Evolutionary conservation across 2,113 vertebrate species (phyloP).

Genomic region (Barbus barbus): DNA sequence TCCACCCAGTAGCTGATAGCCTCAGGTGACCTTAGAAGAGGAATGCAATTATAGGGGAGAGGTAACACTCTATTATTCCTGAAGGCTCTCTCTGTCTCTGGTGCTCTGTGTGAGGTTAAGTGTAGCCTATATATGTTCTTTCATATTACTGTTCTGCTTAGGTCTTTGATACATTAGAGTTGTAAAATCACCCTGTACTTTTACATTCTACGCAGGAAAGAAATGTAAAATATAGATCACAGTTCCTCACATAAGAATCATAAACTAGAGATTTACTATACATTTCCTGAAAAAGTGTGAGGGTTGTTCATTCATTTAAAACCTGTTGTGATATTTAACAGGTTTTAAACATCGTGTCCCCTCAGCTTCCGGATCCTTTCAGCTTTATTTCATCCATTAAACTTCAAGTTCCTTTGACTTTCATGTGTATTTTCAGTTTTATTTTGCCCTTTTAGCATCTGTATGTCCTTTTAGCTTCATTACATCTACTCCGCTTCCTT

Average conservation of each 20-base stretch:
- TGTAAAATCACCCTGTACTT: background rate
- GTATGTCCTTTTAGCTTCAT: too few relatives aligned
- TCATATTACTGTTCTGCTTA: background rate
- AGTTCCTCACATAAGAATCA: background rate
- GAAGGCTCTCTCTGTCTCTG: slow-evolving; percentile 14
- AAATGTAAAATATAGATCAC: background rate
- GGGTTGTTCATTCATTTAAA: background rate
- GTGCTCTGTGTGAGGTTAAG: slow-evolving; percentile 19
- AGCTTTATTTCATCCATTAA: too few relatives aligned
- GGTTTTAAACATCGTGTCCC: too few relatives aligned
- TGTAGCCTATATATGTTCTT: background rate
- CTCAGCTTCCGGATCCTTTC: too few relatives aligned
- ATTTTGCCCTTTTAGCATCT: too few relatives aligned
- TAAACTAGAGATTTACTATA: background rate
- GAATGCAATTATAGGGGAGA: slow-evolving; percentile 66
- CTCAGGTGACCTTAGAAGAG: slow-evolving; percentile 64
- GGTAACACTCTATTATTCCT: slow-evolving; percentile 57
- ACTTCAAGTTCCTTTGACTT: too few relatives aligned
- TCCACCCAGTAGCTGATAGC: slow-evolving; percentile 56
- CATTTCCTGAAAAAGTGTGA: background rate
- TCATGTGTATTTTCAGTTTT: too few relatives aligned
- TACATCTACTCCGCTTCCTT: too few relatives aligned
- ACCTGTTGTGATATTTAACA: background rate
- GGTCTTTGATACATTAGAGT: background rate
- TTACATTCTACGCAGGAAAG: background rate